phyloP scores from a whole-genome alignment of 2,888 invertebrate genomes.

The Latrodectus hesperus region DNA sequence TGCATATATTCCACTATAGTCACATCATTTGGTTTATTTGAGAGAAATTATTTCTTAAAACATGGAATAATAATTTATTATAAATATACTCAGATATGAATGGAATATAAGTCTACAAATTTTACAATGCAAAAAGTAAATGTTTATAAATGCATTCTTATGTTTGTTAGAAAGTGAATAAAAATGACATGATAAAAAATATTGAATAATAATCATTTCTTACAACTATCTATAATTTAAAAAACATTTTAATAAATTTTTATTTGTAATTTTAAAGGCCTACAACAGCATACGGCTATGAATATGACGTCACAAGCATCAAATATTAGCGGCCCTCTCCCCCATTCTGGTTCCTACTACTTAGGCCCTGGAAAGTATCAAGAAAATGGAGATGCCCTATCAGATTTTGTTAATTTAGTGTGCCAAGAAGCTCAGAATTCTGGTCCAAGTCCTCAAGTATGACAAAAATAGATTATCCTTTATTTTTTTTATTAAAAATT shows the following conservation, averaged over 20 bases:
- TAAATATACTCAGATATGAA: too few relatives aligned
- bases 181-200: too few relatives aligned
- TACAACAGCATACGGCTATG: constrained; percentile 66
- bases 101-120: too few relatives aligned
- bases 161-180: too few relatives aligned
- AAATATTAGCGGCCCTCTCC: constrained; percentile 55
- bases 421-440: constrained; percentile 91
- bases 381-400: constrained; percentile 93
- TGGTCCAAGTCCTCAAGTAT: constrained; percentile 77
- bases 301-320: constrained; percentile 67
- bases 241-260: neutral
- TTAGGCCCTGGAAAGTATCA: constrained; percentile 79
- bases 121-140: too few relatives aligned
- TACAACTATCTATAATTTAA: too few relatives aligned
- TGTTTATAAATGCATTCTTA: too few relatives aligned
- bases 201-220: too few relatives aligned
- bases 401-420: constrained; percentile 97
- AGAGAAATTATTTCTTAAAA: too few relatives aligned
- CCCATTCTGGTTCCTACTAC: constrained; percentile 67
- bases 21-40: too few relatives aligned
- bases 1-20: too few relatives aligned
- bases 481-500: neutral
- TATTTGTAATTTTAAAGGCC: constrained; percentile 25
- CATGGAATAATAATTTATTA: too few relatives aligned
- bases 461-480: neutral